Evolutionary conservation across 2,113 vertebrate species (phyloP).

Genomic region (Ornithorhynchus anatinus): DNA sequence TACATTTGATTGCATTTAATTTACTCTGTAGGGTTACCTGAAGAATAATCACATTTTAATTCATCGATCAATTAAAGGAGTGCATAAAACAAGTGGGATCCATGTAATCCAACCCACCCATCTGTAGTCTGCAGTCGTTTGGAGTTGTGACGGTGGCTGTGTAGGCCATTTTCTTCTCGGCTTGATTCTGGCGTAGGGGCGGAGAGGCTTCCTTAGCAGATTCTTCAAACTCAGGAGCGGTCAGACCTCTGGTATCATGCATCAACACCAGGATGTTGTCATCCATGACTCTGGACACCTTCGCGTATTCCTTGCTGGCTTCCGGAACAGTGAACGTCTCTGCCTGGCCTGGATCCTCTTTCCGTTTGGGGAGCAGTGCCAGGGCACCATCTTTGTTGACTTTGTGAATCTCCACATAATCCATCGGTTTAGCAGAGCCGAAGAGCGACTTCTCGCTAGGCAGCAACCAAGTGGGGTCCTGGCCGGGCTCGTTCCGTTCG

Average conservation of each 20-base stretch:
- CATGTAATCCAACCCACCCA: conserved; percentile 79
- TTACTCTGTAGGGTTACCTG: conserved; percentile 47
- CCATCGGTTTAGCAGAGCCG: conserved; percentile 58
- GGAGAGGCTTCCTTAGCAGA: conserved; percentile 15
- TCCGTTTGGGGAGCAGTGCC: conserved; percentile 74
- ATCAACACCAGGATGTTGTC: conserved; percentile 80
- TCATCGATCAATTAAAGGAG: conserved; percentile 59
- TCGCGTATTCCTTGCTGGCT: conserved; percentile 80
- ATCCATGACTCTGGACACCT: conserved; percentile 76
- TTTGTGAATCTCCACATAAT: conserved; percentile 89
- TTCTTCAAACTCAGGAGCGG: conserved; percentile 47
- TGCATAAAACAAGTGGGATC: conserved; percentile 76
- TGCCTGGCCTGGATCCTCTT: conserved; percentile 19
- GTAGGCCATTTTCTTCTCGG: conserved; percentile 58
- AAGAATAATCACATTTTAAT: conserved; percentile 39
- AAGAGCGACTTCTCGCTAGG: conserved; percentile 45
- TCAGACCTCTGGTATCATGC: conserved; percentile 55
- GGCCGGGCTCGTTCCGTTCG: conserved; percentile 23
- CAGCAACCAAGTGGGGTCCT: conserved; percentile 22
- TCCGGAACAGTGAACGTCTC: conserved; percentile 40
- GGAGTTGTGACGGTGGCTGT: not conserved
- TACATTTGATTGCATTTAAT: conserved; percentile 3
- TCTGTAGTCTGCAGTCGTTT: conserved; percentile 44
- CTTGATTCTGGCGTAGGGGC: conserved; percentile 33
- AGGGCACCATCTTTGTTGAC: conserved; percentile 74